Conservation (phyloP, 2,113 vertebrate species). For the Sebastes schlegelii region DNA sequence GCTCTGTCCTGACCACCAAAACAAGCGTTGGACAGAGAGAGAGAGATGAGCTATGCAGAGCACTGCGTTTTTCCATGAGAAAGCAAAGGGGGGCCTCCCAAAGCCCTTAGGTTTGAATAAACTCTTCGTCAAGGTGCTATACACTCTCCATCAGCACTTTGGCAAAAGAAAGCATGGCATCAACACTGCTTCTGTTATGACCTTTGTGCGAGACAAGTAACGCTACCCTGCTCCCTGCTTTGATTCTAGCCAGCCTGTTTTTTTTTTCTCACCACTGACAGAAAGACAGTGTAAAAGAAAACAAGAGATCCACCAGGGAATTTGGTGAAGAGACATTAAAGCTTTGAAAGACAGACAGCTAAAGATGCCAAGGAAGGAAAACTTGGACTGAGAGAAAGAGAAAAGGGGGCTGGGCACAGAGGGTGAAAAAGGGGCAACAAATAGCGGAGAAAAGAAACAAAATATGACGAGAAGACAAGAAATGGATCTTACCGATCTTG, state of each 20-base stretch:
- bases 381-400: not conserved
- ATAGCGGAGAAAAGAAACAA: not conserved
- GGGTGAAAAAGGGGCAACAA: not conserved
- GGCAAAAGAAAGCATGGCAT: conserved; percentile 35
- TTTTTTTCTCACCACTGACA: conserved; percentile 1
- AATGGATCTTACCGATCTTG: no score
- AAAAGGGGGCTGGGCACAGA: not conserved
- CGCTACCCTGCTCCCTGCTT: not conserved
- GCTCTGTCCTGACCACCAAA: conserved; percentile 21
- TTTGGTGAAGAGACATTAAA: not conserved
- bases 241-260: conserved; percentile 5
- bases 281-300: not conserved
- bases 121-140: conserved; percentile 42
- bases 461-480: not conserved
- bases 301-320: not conserved
- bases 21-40: conserved; percentile 10
- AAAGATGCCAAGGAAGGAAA: not conserved
- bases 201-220: conserved; percentile 42
- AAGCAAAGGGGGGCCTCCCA: conserved; percentile 20
- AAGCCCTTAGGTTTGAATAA: conserved; percentile 52
- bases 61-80: conserved; percentile 28
- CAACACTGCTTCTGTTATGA: conserved; percentile 26
- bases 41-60: conserved; percentile 22
- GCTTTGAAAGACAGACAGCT: not conserved
- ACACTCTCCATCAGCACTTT: conserved; percentile 48